phyloP scores from a whole-genome alignment of 2,888 invertebrate species.

The Coenonympha glycerion region DNA sequence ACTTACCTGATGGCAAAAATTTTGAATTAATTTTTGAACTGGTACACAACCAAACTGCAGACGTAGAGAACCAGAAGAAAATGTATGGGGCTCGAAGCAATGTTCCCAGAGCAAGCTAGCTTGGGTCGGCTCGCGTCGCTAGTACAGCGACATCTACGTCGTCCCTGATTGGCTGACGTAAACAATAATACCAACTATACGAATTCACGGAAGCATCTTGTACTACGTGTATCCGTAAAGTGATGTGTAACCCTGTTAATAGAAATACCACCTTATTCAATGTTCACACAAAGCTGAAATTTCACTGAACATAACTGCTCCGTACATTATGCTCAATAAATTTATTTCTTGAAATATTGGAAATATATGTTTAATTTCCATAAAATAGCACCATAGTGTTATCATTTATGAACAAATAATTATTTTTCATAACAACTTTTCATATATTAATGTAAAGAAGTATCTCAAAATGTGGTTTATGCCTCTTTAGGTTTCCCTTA shows the following conservation, averaged over 20 bases:
- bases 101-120: slow-evolving; percentile 71
- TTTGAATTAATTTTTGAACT: slow-evolving; percentile 75
- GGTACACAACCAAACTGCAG: slow-evolving; percentile 75
- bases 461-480: slow-evolving; percentile 69
- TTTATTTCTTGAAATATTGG: slow-evolving; percentile 47
- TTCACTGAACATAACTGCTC: slow-evolving; percentile 30
- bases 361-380: slow-evolving; percentile 38
- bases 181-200: slow-evolving; percentile 56
- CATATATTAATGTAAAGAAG: slow-evolving; percentile 56
- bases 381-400: slow-evolving; percentile 17
- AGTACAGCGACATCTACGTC: slow-evolving; percentile 65
- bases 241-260: slow-evolving; percentile 29
- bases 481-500: slow-evolving; percentile 59
- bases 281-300: slow-evolving; percentile 24
- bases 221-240: slow-evolving; percentile 74
- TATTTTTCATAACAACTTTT: slow-evolving; percentile 44
- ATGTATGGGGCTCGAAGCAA: slow-evolving; percentile 76
- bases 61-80: slow-evolving; percentile 76
- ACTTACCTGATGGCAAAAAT: slow-evolving; percentile 76
- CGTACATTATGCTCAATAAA: slow-evolving; percentile 65
- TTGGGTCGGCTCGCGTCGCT: slow-evolving; percentile 71
- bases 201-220: slow-evolving; percentile 45
- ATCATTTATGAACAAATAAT: slow-evolving; percentile 30
- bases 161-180: slow-evolving; percentile 53
- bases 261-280: slow-evolving; percentile 35